phyloP scores from a whole-genome alignment of 1,140 invertebrate species.

The Drosophila subpulchrella region DNA sequence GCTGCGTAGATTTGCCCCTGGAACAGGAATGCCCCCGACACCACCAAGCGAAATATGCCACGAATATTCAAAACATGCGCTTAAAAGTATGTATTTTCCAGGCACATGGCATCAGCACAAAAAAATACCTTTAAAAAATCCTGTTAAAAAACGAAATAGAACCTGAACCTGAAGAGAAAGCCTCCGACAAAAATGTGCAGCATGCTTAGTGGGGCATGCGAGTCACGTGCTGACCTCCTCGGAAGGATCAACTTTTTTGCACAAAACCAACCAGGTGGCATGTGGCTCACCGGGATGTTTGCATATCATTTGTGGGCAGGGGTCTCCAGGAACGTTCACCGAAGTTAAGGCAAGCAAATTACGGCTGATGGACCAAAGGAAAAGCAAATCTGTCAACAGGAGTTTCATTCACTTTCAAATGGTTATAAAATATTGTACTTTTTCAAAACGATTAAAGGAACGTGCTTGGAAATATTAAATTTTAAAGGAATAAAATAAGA shows the following conservation, averaged over 20 bases:
- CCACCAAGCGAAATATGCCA: constrained; percentile 55
- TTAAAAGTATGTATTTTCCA: constrained; percentile 70
- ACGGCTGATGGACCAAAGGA: constrained; percentile 28
- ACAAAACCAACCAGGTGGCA: constrained; percentile 39
- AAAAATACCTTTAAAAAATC: constrained; percentile 7
- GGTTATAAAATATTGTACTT: background rate
- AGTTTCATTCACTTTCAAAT: constrained; percentile 22
- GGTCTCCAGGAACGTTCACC: background rate
- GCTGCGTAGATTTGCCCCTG: constrained; percentile 67
- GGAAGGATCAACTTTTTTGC: constrained; percentile 43
- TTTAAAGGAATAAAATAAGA: too few relatives aligned
- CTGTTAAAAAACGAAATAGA: constrained; percentile 1
- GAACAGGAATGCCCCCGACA: constrained; percentile 23
- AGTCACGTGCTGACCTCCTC: constrained; percentile 67
- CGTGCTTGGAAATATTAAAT: too few relatives aligned
- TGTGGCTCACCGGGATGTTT: constrained; percentile 50
- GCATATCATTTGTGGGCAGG: constrained; percentile 53
- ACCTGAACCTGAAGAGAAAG: constrained; percentile 31
- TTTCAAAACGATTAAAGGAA: background rate
- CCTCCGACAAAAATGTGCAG: constrained; percentile 65
- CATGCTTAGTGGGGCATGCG: constrained; percentile 52
- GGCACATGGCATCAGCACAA: constrained; percentile 55
- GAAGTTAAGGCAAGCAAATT: constrained; percentile 45
- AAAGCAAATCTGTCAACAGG: constrained; percentile 35
- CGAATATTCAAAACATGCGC: constrained; percentile 81